These are phyloP conservation scores for Xestia sexstrigata DNA, from an alignment of 2,888 invertebrate genomes.

Conservation along the genomic window DNA sequence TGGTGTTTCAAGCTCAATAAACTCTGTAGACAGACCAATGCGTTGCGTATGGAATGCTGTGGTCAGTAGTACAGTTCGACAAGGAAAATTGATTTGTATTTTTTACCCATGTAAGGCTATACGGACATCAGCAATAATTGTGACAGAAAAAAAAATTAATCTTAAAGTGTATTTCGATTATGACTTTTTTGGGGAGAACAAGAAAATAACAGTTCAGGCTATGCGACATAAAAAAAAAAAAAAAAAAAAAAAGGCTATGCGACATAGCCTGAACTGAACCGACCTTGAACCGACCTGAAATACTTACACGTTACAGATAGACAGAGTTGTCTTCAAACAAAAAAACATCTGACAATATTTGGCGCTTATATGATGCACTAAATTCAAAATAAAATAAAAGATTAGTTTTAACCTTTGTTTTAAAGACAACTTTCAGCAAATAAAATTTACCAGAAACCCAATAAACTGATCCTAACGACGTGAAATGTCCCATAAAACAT, in stretches of 20 bases:
- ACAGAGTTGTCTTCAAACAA: slow-evolving; percentile 5
- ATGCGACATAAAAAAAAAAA: no score
- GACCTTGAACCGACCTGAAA: no score
- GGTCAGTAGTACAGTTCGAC: slow-evolving; percentile 13
- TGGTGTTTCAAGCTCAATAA: slow-evolving; percentile 60
- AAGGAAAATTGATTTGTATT: background rate
- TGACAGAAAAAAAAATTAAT: background rate
- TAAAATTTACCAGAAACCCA: background rate
- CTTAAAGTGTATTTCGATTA: no score
- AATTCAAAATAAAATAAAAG: slow-evolving; percentile 1
- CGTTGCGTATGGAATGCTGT: slow-evolving; percentile 27
- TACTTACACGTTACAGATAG: background rate
- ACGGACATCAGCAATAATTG: background rate
- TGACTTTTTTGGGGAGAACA: background rate
- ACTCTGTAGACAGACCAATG: slow-evolving; percentile 37
- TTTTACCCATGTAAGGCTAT: background rate
- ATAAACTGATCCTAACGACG: slow-evolving; percentile 7
- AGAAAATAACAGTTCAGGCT: no score
- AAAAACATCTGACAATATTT: background rate
- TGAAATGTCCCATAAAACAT: slow-evolving; percentile 13
- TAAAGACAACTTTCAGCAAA: background rate
- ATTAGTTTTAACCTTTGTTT: slow-evolving; percentile 2
- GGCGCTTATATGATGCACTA: slow-evolving; percentile 8
- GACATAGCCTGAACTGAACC: background rate
- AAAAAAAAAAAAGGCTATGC: no score